Conservation (phyloP, 2,113 vertebrate species). For the Pseudopipra pipra region DNA sequence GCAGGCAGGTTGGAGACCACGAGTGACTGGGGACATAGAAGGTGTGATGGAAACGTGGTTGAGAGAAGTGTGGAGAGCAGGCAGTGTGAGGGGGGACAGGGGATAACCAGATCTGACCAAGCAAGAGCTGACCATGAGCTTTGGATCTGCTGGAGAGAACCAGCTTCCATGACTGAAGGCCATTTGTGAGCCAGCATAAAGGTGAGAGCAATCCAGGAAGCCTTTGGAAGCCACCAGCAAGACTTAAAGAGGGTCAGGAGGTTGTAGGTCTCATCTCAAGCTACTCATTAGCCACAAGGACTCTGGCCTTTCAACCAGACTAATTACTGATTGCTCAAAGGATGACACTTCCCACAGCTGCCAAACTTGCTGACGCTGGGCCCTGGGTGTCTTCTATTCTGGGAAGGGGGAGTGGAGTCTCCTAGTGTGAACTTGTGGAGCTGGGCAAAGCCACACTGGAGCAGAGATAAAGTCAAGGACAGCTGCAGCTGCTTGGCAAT, state of each 20-base stretch:
- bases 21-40: rapidly evolving
- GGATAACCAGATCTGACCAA: background rate
- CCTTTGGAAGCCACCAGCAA: background rate
- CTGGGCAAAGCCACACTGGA: slow-evolving; percentile 62
- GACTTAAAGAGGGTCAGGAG: background rate
- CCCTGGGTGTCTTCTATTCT: slow-evolving; percentile 64
- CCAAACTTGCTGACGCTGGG: slow-evolving; percentile 57
- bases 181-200: background rate
- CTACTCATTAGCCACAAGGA: slow-evolving; percentile 55
- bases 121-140: background rate
- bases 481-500: slow-evolving; percentile 68
- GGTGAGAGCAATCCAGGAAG: background rate
- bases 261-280: background rate
- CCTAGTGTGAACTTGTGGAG: slow-evolving; percentile 67
- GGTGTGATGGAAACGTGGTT: background rate
- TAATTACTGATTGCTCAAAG: slow-evolving; percentile 59
- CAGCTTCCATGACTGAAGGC: background rate
- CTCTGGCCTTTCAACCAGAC: slow-evolving; percentile 47
- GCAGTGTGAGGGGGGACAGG: background rate
- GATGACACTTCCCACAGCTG: slow-evolving; percentile 55
- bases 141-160: background rate
- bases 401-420: slow-evolving; percentile 69
- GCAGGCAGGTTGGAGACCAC: too few species aligned
- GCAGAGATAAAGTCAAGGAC: slow-evolving; percentile 65
- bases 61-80: background rate